A percentile compares a stretch with the other conserved stretches of the same genome.
Conservation (phyloP, 1,140 invertebrate species). For the Nebria ingens region DNA sequence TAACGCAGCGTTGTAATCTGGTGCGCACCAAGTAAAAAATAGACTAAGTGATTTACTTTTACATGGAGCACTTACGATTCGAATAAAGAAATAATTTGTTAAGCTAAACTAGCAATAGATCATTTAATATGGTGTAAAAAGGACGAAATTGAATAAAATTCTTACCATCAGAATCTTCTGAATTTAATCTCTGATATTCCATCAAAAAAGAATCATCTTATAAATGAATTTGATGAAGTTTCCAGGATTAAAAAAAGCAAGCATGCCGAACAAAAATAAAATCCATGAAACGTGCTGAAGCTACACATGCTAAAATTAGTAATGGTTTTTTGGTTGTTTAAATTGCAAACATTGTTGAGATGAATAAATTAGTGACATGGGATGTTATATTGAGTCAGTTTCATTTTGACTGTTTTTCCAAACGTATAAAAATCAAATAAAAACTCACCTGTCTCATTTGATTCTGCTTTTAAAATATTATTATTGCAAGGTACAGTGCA, state of each 20-base stretch:
- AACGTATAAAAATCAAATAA: conserved; percentile 11
- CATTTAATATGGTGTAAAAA: too few relatives aligned
- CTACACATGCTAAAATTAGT: too few relatives aligned
- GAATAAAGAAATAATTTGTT: too few relatives aligned
- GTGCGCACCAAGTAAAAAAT: too few relatives aligned
- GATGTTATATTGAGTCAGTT: too few relatives aligned
- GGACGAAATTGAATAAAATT: too few relatives aligned
- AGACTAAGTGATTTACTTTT: too few relatives aligned
- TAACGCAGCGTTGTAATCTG: too few relatives aligned
- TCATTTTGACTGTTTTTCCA: too few relatives aligned
- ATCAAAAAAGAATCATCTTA: conserved; percentile 24
- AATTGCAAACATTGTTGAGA: conserved; percentile 14
- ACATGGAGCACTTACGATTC: too few relatives aligned
- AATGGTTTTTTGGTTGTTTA: neutral
- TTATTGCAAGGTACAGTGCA: conserved; percentile 5
- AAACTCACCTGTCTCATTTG: conserved; percentile 11
- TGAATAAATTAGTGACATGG: too few relatives aligned
- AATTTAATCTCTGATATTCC: conserved; percentile 21
- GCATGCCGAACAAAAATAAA: neutral
- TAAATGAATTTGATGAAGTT: conserved; percentile 2
- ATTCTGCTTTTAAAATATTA: conserved; percentile 7
- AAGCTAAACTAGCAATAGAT: too few relatives aligned
- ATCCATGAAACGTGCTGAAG: neutral
- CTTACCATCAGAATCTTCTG: conserved; percentile 26
- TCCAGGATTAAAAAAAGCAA: neutral